Evolutionary conservation across 2,888 invertebrate genomes (phyloP), one percentile per base, ranked within the genome.

Genomic region (Chorisops tibialis): DNA sequence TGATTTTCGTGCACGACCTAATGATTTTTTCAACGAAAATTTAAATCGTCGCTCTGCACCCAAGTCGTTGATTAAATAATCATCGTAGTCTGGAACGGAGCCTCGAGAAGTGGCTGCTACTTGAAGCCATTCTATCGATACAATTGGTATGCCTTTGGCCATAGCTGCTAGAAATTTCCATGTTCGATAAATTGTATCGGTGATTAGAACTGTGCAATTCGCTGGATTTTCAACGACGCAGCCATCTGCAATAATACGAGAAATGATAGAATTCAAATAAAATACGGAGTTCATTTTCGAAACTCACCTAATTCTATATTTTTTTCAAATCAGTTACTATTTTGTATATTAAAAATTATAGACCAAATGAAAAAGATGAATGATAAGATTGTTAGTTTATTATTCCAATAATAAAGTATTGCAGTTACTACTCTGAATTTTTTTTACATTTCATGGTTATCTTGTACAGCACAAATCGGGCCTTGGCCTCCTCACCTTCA

Each of bases 111-210:
- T 43, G 37, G 67, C 63, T 0, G 70, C 59, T 22, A 65, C 64
- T 5, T 67, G 62, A 4, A 74, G 50, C 72, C 72, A 74, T 11
- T 68, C 62, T 4, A 68, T 59, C 1, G 67, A 69, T 2, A 86
- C 85, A 38, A 87, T 82, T 0, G 86, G 85, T 70, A 80, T 79
- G 47, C 83, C 84, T 43, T 81, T 79, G 0, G 84, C 85, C 51
- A 86, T 77, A 0, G 84, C 85, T 22, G 82, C 79, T 16, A 86
- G 72, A 66, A 85, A 70, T 73, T 86, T 86, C 69, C 81, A 81
- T 0, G 86, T 84, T 3, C 86, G 77, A 71, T 80, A 81, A 5
- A 85, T 77, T 47, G 78, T 75, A 67, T 80, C 73, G 14, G 85
- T 84, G 59, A 86, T 74, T 43, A 86, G 72, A 22, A 86, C 80